phyloP scores from a whole-genome alignment of 2,113 vertebrate species.

The Loxodonta africana region DNA sequence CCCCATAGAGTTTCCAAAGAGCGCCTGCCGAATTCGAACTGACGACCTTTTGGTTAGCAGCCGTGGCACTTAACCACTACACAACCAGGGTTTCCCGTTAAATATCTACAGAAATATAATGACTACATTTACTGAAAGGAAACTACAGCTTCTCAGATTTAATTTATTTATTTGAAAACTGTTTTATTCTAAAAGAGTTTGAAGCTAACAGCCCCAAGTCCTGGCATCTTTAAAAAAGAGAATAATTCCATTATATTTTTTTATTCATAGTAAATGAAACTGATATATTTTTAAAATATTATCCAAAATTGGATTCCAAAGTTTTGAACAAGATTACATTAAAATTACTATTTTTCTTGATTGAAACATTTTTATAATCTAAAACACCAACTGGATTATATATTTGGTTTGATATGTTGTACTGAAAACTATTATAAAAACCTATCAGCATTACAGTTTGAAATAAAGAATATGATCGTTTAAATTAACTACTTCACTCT shows the following conservation, averaged over 20 bases:
- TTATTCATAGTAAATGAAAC: background rate
- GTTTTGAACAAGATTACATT: background rate
- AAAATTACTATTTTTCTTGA: background rate
- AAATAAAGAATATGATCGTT: conserved; percentile 50
- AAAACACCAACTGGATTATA: background rate
- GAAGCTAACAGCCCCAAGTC: background rate
- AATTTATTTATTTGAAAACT: background rate
- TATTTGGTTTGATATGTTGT: background rate
- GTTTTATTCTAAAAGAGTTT: background rate
- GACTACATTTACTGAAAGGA: background rate
- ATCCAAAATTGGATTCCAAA: background rate
- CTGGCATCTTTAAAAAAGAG: background rate
- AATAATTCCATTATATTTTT: background rate
- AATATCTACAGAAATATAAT: background rate
- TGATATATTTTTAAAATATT: background rate
- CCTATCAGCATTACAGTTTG: background rate
- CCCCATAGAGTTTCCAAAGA: too few species aligned
- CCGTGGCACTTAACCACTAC: too few species aligned
- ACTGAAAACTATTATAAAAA: conserved; percentile 20
- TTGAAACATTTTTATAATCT: background rate
- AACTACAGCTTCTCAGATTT: background rate
- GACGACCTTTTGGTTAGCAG: too few species aligned
- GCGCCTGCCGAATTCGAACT: too few species aligned
- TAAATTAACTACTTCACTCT: background rate
- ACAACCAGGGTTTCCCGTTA: background rate